Evolutionary conservation across 2,888 invertebrate genomes (phyloP).

Genomic region (Himalopsyche kuldschensis): DNA sequence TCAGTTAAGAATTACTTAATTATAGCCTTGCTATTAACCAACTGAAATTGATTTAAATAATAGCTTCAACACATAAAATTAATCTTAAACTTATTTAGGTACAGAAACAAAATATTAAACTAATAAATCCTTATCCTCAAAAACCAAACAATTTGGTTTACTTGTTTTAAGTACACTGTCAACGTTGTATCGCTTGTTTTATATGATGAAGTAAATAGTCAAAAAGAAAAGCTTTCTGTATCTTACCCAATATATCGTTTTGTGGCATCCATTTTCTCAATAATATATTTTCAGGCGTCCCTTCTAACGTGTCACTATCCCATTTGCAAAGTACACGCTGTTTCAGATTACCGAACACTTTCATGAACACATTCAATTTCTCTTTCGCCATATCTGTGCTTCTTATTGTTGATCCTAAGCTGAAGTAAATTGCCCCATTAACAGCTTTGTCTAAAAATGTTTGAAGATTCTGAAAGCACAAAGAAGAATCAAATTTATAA

Average conservation of each 20-base stretch:
- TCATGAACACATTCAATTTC: conserved; percentile 56
- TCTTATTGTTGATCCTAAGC: conserved; percentile 63
- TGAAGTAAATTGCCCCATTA: conserved; percentile 61
- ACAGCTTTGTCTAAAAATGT: conserved; percentile 55
- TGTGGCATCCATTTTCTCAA: conserved; percentile 57
- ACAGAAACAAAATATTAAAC: too few relatives aligned
- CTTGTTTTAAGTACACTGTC: too few relatives aligned
- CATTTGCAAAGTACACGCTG: conserved; percentile 72
- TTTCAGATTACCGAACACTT: conserved; percentile 61
- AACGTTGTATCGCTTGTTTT: too few relatives aligned
- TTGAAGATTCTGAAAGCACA: conserved; percentile 54
- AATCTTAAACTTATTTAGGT: too few relatives aligned
- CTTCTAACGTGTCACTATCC: conserved; percentile 59
- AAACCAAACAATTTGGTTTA: too few relatives aligned
- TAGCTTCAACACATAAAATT: too few relatives aligned
- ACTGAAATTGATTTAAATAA: too few relatives aligned
- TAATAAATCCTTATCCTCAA: too few relatives aligned
- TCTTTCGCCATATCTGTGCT: conserved; percentile 57
- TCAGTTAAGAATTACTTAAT: too few relatives aligned
- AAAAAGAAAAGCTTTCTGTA: not conserved
- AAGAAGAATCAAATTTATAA: not conserved
- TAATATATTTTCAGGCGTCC: conserved; percentile 50
- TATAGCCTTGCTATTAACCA: too few relatives aligned
- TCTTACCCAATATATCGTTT: conserved; percentile 50
- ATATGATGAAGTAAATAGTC: not conserved